phyloP scores from a whole-genome alignment of 2,888 invertebrate genomes.

The Serripes groenlandicus region DNA sequence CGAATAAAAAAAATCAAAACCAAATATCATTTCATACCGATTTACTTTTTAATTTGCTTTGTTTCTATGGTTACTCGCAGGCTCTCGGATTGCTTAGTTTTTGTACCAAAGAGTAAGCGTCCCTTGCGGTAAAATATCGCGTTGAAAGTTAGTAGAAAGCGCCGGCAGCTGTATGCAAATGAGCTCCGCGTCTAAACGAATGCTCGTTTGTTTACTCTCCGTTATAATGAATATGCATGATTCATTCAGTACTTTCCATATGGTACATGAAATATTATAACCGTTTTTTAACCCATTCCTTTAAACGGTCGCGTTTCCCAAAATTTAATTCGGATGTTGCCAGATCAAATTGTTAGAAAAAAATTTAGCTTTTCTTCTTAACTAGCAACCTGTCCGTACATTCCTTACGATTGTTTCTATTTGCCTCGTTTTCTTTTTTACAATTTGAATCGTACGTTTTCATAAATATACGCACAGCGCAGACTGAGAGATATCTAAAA shows the following conservation, averaged over 20 bases:
- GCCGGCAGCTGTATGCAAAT: conserved; percentile 67
- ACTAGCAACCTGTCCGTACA: background rate
- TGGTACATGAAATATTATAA: conserved; percentile 16
- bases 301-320: too few relatives aligned
- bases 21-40: conserved; percentile 10
- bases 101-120: background rate
- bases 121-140: background rate
- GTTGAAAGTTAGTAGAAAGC: background rate
- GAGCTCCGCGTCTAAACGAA: conserved; percentile 36
- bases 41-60: conserved; percentile 5
- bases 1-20: background rate
- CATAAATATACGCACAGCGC: too few relatives aligned
- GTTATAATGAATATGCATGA: conserved; percentile 38
- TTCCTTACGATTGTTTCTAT: background rate
- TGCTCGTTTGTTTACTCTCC: conserved; percentile 20
- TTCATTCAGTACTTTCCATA: conserved; percentile 1
- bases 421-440: background rate
- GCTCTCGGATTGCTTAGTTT: background rate
- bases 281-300: conserved; percentile 2
- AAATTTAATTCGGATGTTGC: too few relatives aligned
- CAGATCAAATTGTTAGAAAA: too few relatives aligned
- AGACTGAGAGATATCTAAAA: too few relatives aligned
- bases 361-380: background rate
- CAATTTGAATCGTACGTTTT: background rate
- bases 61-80: conserved; percentile 30